These are phyloP conservation scores for Hyaena hyaena DNA, from an alignment of 2,113 vertebrate genomes.

Conservation along the genomic window DNA sequence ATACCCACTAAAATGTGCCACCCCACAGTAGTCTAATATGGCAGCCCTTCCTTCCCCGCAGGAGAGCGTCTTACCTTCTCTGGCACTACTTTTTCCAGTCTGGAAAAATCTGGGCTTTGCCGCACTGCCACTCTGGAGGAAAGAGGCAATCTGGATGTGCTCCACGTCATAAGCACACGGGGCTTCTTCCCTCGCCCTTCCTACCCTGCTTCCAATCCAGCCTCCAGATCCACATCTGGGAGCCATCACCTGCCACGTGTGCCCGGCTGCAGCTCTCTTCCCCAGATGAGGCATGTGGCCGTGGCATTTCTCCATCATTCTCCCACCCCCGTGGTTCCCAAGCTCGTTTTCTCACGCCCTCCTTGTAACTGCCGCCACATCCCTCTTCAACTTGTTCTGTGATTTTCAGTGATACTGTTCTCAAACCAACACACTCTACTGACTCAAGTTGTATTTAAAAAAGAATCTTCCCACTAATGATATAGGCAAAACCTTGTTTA, in stretches of 20 bases:
- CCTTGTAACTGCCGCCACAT: background rate
- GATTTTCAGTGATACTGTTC: background rate
- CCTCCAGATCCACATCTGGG: conserved; percentile 36
- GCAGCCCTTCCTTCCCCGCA: background rate
- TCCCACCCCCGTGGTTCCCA: background rate
- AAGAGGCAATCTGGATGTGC: background rate
- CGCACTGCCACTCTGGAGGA: background rate
- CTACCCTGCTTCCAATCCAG: background rate
- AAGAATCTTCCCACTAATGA: background rate
- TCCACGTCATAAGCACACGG: background rate
- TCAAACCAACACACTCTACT: background rate
- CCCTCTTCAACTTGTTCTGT: background rate
- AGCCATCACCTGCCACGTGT: background rate
- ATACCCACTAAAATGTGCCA: background rate
- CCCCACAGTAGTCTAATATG: fast-evolving
- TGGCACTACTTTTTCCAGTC: background rate
- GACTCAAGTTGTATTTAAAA: background rate
- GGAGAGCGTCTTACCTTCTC: background rate
- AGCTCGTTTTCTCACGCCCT: background rate
- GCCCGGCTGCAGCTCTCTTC: background rate
- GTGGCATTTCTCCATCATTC: background rate
- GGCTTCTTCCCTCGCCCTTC: background rate
- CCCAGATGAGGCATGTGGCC: background rate
- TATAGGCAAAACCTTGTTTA: background rate
- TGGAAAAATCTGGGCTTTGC: background rate